A percentile compares a stretch with the other conserved stretches of the same genome.
phyloP scores from a whole-genome alignment of 2,888 invertebrate species.

The Itoplectis maculator region DNA sequence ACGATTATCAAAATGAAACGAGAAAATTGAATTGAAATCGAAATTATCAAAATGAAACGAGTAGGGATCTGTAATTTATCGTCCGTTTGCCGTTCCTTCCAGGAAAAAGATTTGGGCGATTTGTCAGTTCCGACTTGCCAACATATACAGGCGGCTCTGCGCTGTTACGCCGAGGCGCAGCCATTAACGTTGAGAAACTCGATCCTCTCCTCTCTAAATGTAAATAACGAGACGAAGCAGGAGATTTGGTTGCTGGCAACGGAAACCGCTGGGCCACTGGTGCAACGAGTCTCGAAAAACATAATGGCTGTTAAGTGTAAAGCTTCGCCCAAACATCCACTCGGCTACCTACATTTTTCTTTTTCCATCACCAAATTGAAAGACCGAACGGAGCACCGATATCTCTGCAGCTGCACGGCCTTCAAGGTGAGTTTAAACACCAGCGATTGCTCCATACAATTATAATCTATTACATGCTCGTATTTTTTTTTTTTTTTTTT shows the following conservation, averaged over 20 bases:
- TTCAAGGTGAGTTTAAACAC: constrained; percentile 84
- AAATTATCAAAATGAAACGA: too few species aligned
- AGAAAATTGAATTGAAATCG: too few species aligned
- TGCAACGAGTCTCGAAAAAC: constrained; percentile 89
- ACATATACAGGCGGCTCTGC: constrained; percentile 88
- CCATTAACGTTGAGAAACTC: constrained; percentile 87
- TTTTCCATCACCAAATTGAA: constrained; percentile 86
- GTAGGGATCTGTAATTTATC: too few species aligned
- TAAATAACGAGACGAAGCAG: constrained; percentile 87
- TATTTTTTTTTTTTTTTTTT: constrained; percentile 30
- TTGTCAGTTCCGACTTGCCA: constrained; percentile 84
- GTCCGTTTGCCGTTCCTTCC: constrained; percentile 18
- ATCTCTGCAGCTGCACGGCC: constrained; percentile 86
- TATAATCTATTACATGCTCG: neutral
- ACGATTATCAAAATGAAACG: too few species aligned
- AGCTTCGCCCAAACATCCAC: constrained; percentile 88
- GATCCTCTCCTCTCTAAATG: constrained; percentile 87
- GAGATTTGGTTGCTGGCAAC: constrained; percentile 87
- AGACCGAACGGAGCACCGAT: constrained; percentile 86
- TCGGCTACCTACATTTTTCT: constrained; percentile 90
- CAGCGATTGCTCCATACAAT: neutral
- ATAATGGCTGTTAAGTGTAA: constrained; percentile 91
- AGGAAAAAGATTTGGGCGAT: constrained; percentile 80
- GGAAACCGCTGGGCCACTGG: constrained; percentile 88
- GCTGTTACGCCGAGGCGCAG: constrained; percentile 87